These are phyloP conservation scores for Trichomycterus rosablanca DNA, from an alignment of 2,113 vertebrate genomes.

Conservation along the genomic window DNA sequence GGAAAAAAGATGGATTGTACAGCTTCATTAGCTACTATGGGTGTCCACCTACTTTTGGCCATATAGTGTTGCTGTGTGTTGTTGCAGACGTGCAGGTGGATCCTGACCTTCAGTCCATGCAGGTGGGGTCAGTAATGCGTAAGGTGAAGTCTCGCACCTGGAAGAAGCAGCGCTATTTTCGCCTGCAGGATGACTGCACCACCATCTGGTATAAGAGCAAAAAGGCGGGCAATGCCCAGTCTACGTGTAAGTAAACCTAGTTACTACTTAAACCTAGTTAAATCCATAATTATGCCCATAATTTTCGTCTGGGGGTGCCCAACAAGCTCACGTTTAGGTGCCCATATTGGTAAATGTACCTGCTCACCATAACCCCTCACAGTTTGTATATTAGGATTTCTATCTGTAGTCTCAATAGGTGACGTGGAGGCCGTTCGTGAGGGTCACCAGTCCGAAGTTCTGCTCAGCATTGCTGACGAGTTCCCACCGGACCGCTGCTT, in stretches of 20 bases:
- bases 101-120: conserved; percentile 81
- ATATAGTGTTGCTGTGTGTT: not conserved
- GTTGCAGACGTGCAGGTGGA: conserved; percentile 76
- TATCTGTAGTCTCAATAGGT: conserved; percentile 78
- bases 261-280: no score
- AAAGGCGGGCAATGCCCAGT: conserved; percentile 76
- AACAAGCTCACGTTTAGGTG: no score
- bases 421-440: conserved; percentile 87
- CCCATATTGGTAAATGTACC: no score
- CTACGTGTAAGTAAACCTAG: conserved; percentile 73
- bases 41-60: no score
- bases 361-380: no score
- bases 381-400: no score
- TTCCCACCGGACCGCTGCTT: conserved; percentile 83
- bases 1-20: no score
- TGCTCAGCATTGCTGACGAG: conserved; percentile 83
- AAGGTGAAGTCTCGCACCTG: conserved; percentile 91
- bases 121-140: conserved; percentile 79
- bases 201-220: conserved; percentile 93
- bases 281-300: no score
- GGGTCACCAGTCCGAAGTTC: conserved; percentile 85
- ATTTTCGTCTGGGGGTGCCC: no score
- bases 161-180: conserved; percentile 90
- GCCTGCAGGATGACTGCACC: conserved; percentile 87
- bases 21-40: no score